phyloP scores from a whole-genome alignment of 2,113 vertebrate species.

The Rana temporaria region DNA sequence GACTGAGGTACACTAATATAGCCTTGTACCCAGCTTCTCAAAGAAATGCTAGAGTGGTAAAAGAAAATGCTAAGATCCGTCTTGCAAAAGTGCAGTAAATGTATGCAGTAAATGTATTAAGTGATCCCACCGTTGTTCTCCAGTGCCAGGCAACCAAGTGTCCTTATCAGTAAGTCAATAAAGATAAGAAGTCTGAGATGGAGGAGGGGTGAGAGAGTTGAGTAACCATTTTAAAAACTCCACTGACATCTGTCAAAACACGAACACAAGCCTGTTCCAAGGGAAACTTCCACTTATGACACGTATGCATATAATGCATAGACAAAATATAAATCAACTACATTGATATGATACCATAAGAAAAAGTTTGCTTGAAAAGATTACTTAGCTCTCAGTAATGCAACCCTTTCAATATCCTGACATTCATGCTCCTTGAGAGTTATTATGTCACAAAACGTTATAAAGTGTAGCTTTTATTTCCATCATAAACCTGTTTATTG shows the following conservation, averaged over 20 bases:
- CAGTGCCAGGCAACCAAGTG: slow-evolving; percentile 38
- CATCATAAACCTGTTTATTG: slow-evolving; percentile 84
- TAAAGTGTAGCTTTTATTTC: slow-evolving; percentile 76
- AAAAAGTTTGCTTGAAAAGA: no score
- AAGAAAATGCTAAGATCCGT: slow-evolving; percentile 10
- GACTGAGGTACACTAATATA: neutral
- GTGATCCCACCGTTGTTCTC: slow-evolving; percentile 28
- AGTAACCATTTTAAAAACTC: neutral
- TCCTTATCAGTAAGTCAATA: slow-evolving; percentile 39
- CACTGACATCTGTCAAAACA: slow-evolving; percentile 35
- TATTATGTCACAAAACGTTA: slow-evolving; percentile 71
- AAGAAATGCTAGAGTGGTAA: neutral
- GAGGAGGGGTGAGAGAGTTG: neutral
- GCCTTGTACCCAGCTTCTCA: neutral
- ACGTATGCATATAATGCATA: neutral
- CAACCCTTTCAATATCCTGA: slow-evolving; percentile 60
- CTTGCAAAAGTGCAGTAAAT: slow-evolving; percentile 23
- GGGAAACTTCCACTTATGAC: neutral
- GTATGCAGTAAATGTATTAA: slow-evolving; percentile 35
- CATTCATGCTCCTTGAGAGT: slow-evolving; percentile 75
- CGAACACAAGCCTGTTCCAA: neutral
- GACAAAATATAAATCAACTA: neutral
- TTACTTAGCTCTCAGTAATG: neutral
- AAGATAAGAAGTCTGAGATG: slow-evolving; percentile 34
- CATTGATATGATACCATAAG: neutral